Conservation (phyloP, 2,797 vertebrate species). For the Falco columbarius region DNA sequence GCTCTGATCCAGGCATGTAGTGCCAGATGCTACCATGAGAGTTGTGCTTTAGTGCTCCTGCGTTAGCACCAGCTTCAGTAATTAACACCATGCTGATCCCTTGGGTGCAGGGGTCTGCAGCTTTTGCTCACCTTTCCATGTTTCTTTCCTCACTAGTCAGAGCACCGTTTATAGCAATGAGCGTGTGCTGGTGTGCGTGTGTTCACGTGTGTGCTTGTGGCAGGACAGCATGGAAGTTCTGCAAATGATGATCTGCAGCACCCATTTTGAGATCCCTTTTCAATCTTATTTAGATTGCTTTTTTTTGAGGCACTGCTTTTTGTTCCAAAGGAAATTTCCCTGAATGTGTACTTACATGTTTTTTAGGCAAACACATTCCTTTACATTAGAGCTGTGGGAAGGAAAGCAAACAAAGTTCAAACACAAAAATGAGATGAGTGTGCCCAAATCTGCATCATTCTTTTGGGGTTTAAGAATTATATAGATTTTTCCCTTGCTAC, state of each 20-base stretch:
- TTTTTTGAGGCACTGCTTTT: neutral
- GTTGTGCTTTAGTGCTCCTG: neutral
- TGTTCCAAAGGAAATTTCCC: neutral
- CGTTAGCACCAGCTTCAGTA: neutral
- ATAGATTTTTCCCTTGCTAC: neutral
- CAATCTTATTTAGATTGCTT: neutral
- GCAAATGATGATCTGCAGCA: neutral
- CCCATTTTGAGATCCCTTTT: neutral
- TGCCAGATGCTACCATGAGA: neutral
- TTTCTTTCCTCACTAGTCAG: neutral
- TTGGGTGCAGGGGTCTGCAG: neutral
- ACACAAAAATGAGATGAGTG: neutral
- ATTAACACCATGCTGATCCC: neutral
- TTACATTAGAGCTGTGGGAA: neutral
- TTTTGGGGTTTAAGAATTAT: neutral
- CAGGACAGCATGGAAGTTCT: neutral
- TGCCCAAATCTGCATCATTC: neutral
- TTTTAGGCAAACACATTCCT: neutral
- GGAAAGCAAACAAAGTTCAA: conserved; percentile 7
- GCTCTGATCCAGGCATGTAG: neutral
- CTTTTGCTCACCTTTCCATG: neutral
- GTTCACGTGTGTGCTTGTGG: accelerated
- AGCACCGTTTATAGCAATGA: neutral
- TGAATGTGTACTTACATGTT: neutral
- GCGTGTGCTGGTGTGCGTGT: accelerated